Evolutionary conservation across 2,888 invertebrate species (phyloP).

Genomic region (Esperia sulphurella): DNA sequence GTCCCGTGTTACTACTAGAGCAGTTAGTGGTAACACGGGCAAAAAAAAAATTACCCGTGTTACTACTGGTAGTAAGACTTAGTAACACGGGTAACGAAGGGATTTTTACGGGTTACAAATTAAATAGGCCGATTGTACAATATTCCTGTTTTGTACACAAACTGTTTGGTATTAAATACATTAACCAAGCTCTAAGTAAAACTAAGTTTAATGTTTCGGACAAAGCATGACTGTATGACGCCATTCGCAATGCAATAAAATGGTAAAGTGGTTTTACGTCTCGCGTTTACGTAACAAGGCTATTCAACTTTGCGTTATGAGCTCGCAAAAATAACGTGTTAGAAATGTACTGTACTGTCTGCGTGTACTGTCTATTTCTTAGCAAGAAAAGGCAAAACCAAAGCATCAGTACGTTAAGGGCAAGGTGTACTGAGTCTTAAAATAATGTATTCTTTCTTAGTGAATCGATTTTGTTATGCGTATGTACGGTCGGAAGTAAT

Average conservation of each 20-base stretch:
- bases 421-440: neutral
- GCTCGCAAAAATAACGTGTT: constrained; percentile 9
- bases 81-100: too few species aligned
- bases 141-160: neutral
- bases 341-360: too few species aligned
- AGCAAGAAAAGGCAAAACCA: neutral
- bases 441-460: too few species aligned
- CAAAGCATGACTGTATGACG: constrained; percentile 6
- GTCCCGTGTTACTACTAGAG: too few species aligned
- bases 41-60: too few species aligned
- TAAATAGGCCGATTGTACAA: too few species aligned
- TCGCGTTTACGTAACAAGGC: constrained; percentile 31
- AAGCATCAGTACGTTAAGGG: constrained; percentile 16
- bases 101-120: too few species aligned
- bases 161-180: neutral
- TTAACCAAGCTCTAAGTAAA: neutral
- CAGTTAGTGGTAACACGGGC: too few species aligned
- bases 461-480: too few species aligned
- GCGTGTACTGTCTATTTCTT: neutral
- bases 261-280: constrained; percentile 15
- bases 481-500: too few species aligned
- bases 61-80: too few species aligned
- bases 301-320: constrained; percentile 16
- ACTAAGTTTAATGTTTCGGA: neutral
- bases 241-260: constrained; percentile 28